Evolutionary conservation across 2,797 vertebrate genomes (phyloP), one percentile per base, ranked within the genome.

Genomic region (Sebastes goodei): DNA sequence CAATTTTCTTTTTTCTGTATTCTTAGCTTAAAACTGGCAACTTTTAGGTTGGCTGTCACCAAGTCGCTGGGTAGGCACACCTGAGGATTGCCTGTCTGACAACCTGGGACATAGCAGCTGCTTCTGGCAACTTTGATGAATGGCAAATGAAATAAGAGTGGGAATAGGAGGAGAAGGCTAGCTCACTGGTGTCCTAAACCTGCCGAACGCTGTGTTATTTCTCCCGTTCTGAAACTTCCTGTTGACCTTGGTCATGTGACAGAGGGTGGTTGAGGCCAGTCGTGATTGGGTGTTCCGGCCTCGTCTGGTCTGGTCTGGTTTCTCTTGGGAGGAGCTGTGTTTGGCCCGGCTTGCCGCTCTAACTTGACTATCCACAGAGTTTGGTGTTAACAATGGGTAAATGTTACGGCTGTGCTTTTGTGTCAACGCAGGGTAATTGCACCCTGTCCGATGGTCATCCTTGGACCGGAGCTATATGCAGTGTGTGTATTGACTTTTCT

Each of bases 231-330:
- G 70, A 84, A 83, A 87, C 89, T 90, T 93, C 91, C 92, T 93
- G 85, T 86, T 93, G 91, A 93, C 88, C 85, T 79, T 79, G 86
- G 83, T 91, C 91, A 89, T 80, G 86, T 94, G 94, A 92, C 88
- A 70, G 42, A 46, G 61, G 81, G 73, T 63, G 84, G 76, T 32
- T 87, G 87, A 46, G 56, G 90, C 75, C 76, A 23, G 71, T 76
- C 14, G 11, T 55, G 82, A 77, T 82, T 66, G 74, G 83, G 79
- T 91, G 86, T 90, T 93, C 86, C 65, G 76, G 91, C 79, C 76
- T 85, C 11, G 53, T 85, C 87, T 84, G 87, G 86, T 83, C 65
- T 46, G 74, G 78, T 92, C 85, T 88, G 89, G 78, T 88, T 65
- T 89, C 74, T 81, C 78, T 83, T 74, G 63, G 87, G 76, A 76